A percentile compares a stretch with the other conserved stretches of the same genome.
Evolutionary conservation across 1,140 invertebrate genomes (phyloP).

Genomic region (Littorina saxatilis): DNA sequence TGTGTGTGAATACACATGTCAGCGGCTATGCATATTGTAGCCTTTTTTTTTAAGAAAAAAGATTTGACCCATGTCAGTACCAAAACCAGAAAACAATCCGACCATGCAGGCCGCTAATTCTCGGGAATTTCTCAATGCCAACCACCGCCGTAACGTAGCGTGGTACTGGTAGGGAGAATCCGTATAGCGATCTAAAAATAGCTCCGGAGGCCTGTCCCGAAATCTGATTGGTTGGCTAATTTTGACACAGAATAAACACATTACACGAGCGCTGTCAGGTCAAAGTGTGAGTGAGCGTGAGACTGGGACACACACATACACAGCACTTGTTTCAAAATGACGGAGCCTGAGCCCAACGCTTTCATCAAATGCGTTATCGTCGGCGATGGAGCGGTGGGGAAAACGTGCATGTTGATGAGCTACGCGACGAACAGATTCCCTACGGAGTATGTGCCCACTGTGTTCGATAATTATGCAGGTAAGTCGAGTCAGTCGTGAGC

Average conservation of each 20-base stretch:
- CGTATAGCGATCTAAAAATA: conserved; percentile 38
- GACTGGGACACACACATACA: neutral
- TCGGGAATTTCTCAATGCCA: too few relatives aligned
- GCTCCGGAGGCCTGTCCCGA: neutral
- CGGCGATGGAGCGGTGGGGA: conserved; percentile 65
- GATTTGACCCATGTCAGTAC: too few relatives aligned
- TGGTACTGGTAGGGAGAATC: too few relatives aligned
- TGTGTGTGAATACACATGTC: neutral
- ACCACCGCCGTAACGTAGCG: too few relatives aligned
- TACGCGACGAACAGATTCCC: conserved; percentile 71
- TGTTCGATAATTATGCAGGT: conserved; percentile 66
- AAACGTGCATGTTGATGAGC: conserved; percentile 70
- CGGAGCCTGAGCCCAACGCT: conserved; percentile 49
- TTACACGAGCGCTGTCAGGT: neutral
- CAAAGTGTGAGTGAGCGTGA: conserved; percentile 23
- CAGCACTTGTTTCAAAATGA: conserved; percentile 29
- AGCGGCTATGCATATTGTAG: neutral
- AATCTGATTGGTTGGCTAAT: conserved; percentile 28
- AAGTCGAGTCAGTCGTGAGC: neutral
- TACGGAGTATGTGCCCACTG: conserved; percentile 69
- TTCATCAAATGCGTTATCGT: conserved; percentile 68
- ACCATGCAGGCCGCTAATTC: too few relatives aligned
- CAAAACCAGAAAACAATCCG: too few relatives aligned
- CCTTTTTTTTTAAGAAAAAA: too few relatives aligned
- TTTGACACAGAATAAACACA: conserved; percentile 31